A percentile compares a stretch with the other conserved stretches of the same genome.
phyloP scores from a whole-genome alignment of 2,888 invertebrate species.

The Agrotis clavis region DNA sequence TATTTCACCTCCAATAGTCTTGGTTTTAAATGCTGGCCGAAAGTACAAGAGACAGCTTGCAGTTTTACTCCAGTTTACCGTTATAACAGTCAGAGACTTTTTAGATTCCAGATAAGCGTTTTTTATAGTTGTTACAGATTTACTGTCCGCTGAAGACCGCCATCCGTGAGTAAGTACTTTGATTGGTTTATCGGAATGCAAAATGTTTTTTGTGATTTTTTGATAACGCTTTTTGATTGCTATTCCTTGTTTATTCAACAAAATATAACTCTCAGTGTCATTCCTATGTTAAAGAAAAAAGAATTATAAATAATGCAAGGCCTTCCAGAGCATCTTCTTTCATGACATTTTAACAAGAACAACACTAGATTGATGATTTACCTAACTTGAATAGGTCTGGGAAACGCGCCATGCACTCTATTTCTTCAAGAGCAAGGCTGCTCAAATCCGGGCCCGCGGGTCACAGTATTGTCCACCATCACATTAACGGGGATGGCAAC shows the following conservation, averaged over 20 bases:
- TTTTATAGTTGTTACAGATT: constrained; percentile 79
- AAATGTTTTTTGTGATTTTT: constrained; percentile 32
- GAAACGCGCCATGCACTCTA: too few relatives aligned
- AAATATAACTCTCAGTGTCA: constrained; percentile 67
- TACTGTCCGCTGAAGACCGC: constrained; percentile 82
- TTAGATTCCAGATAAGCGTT: constrained; percentile 80
- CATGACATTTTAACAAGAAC: too few relatives aligned
- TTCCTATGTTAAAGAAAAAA: constrained; percentile 64
- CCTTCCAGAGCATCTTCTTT: too few relatives aligned
- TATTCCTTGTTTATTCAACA: constrained; percentile 66
- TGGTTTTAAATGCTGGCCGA: constrained; percentile 76
- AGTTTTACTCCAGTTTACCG: constrained; percentile 81
- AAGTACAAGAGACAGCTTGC: constrained; percentile 75
- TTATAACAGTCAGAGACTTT: constrained; percentile 82
- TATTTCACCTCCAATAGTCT: constrained; percentile 68
- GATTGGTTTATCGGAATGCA: constrained; percentile 68
- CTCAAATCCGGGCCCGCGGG: too few relatives aligned
- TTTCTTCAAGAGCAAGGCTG: too few relatives aligned
- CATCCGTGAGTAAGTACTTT: constrained; percentile 90
- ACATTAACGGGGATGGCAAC: too few relatives aligned
- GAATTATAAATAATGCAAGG: too few relatives aligned
- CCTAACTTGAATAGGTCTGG: too few relatives aligned
- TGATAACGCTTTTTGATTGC: constrained; percentile 50
- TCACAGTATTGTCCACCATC: too few relatives aligned
- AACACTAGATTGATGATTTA: too few relatives aligned